Conservation (phyloP, 2,113 vertebrate genomes). For the Dissostichus mawsoni region DNA sequence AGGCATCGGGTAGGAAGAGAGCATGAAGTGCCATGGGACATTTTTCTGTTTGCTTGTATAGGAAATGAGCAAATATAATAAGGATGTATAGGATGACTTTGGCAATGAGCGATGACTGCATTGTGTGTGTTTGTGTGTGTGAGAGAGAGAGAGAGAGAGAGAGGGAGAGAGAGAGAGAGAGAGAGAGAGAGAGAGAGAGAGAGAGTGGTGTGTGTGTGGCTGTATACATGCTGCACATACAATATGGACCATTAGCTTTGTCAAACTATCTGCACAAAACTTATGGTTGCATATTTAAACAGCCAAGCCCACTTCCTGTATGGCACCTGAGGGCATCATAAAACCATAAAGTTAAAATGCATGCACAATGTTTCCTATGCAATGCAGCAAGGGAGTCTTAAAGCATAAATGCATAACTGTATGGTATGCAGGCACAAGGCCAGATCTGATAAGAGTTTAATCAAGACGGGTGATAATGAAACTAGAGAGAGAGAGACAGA, state of each 20-base stretch:
- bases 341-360: conserved; percentile 52
- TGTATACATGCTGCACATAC: conserved; percentile 35
- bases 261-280: conserved; percentile 42
- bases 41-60: conserved; percentile 10
- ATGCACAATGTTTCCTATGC: conserved; percentile 44
- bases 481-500: conserved; percentile 14
- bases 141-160: too few relatives aligned
- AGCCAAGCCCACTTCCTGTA: conserved; percentile 38
- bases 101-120: neutral
- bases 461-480: conserved; percentile 11
- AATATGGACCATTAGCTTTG: conserved; percentile 29
- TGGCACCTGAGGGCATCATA: conserved; percentile 50
- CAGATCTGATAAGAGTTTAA: conserved; percentile 38
- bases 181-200: too few relatives aligned
- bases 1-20: neutral
- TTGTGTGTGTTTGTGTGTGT: conserved; percentile 7
- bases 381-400: conserved; percentile 40
- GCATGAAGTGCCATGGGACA: conserved; percentile 13
- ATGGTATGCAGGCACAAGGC: conserved; percentile 17
- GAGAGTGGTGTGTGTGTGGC: conserved; percentile 10
- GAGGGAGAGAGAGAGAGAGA: too few relatives aligned
- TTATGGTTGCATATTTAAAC: conserved; percentile 33
- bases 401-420: conserved; percentile 35
- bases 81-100: neutral
- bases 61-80: too few relatives aligned